A percentile compares a stretch with the other conserved stretches of the same genome.
Conservation (phyloP, 1,140 invertebrate species). For the Formica selysi region DNA sequence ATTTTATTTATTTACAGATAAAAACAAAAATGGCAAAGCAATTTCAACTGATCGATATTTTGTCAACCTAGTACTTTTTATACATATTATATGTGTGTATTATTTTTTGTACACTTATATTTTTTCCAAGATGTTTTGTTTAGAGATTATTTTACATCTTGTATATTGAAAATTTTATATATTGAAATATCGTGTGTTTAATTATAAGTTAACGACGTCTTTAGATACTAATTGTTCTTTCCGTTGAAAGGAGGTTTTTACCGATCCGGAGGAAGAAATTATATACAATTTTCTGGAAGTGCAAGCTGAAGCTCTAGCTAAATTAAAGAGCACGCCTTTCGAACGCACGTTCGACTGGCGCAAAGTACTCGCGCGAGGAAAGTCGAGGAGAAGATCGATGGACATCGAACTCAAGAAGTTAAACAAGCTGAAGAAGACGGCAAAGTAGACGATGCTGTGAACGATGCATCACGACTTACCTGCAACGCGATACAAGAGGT, state of each 20-base stretch:
- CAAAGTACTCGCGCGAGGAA: constrained; percentile 30
- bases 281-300: constrained; percentile 76
- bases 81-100: background rate
- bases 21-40: background rate
- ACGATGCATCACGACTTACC: constrained; percentile 38
- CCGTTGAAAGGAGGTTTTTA: constrained; percentile 25
- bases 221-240: constrained; percentile 40
- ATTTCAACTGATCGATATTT: background rate
- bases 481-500: background rate
- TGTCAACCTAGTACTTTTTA: background rate
- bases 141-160: background rate
- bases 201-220: background rate
- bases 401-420: constrained; percentile 42
- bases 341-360: constrained; percentile 74
- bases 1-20: background rate
- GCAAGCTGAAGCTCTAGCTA: constrained; percentile 66
- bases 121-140: background rate
- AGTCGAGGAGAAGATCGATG: constrained; percentile 23
- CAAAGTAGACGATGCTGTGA: constrained; percentile 28
- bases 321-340: constrained; percentile 66
- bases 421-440: constrained; percentile 19
- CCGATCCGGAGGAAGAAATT: constrained; percentile 72
- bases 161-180: background rate
- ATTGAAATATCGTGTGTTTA: background rate
- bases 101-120: no score